Base-by-base conservation (phyloP, 2,113 vertebrate species). In the Cercocebus atys region DNA sequence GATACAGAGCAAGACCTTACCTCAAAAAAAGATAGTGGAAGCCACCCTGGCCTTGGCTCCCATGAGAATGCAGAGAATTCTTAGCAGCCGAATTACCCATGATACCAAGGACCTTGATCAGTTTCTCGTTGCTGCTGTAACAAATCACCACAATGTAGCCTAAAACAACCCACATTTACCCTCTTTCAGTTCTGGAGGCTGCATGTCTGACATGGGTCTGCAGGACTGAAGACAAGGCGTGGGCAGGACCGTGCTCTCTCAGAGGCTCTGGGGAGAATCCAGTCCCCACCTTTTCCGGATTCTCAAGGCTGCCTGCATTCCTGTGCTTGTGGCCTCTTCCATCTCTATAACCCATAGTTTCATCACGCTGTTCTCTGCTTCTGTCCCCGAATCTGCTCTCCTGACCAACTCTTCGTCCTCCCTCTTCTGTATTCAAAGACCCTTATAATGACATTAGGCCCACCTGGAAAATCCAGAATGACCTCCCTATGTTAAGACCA, bases 41-140 rank as follows among this genome's bases (percentile, higher is more conserved):
- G 50, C 59, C 17, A 25, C 4, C 2, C 22, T 57, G 0, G 0
- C 64, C 18, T 27, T 57, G 40, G 38, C 32, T 2, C 35, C 14
- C 76, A 6, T 32, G 22, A 2, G 17, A 45, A 8, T 1, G 0
- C 1, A 0, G 27, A 13, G 22, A 43, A 3, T 6, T 1, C 1
- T 8, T 38, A 3, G 45, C 16, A 5, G 22, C 22, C 5, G 8
- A 1, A 8, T 40, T 3, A 35, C 75, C 43, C 14, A 0, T 0
- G 5, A 8, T 5, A 25, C 38, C 30, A 18, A 0, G 3, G 38
- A 30, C 18, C 3, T 32, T 2, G 0, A 0, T 52, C 25, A 3
- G 66, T 3, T 30, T 59, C 57, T 40, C 32, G 0, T 25, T 0
- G 3, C 59, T 25, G 17, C 68, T 16, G 10, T 22, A 38, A 38